Evolutionary conservation across 1,140 invertebrate genomes (phyloP).

Genomic region (Lepidurus couesii): DNA sequence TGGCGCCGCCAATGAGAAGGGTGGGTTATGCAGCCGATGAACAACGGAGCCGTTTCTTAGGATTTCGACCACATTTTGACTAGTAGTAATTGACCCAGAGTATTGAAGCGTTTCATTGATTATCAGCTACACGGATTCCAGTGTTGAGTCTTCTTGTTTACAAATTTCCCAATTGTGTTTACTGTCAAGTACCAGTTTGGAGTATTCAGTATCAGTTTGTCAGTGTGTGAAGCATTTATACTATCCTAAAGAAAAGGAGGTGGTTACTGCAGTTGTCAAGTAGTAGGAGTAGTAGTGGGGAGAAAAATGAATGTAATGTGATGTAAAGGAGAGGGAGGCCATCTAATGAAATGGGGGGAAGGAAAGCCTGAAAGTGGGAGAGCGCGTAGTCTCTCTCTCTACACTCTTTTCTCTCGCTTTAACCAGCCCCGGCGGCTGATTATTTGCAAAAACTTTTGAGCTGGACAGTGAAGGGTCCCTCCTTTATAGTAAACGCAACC

Average conservation of each 20-base stretch:
- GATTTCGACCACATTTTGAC: no score
- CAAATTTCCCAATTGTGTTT: not conserved
- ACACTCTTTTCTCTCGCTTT: not conserved
- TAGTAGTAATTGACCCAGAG: no score
- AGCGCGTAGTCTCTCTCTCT: not conserved
- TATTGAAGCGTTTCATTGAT: no score
- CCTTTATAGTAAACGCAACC: not conserved
- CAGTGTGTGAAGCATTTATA: not conserved
- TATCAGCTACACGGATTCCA: no score
- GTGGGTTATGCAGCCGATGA: no score
- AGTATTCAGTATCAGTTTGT: not conserved
- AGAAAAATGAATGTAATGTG: not conserved
- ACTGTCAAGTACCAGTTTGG: not conserved
- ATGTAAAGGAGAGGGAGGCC: not conserved
- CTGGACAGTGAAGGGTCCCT: not conserved
- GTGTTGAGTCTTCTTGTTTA: not conserved
- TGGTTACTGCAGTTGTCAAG: not conserved
- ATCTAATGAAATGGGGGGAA: not conserved
- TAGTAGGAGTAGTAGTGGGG: not conserved
- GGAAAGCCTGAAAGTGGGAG: not conserved
- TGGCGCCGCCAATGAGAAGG: no score
- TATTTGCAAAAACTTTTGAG: not conserved
- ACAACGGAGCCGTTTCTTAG: no score
- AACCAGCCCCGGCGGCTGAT: slow-evolving; percentile 12
- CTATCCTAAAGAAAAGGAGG: not conserved